Evolutionary conservation across 2,888 invertebrate species (phyloP), one percentile per base, ranked within the genome.

Genomic region (Drosophila sordidapex): DNA sequence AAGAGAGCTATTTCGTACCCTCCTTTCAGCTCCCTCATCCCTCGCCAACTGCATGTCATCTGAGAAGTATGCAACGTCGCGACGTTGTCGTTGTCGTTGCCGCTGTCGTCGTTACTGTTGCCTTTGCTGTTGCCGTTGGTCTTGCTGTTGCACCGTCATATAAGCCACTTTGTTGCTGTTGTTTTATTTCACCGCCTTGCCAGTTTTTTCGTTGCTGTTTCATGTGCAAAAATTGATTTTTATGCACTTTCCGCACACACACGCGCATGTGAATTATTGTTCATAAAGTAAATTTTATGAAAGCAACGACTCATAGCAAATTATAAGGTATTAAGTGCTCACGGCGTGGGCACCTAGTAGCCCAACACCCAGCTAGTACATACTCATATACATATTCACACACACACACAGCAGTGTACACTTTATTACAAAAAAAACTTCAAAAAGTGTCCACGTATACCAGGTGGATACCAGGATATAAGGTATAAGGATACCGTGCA

Each of bases 241-340:
- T 82, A 87, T 87, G 89, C 87, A 87, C 89, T 88, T 87, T 88
- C 78, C 73, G 74, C 54, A 81, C 60, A 70, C 61, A 74, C 79
- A 74, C 61, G 75, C 78, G 70, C 71, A 82, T 75, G 82, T 87
- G 89, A 87, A 88, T 87, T 87, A 87, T 87, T 88, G 89, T 82
- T 84, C 87, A 84, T 86, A 88, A 86, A 87, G 89, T 84, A 88
- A 82, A 82, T 87, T 87, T 87, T 86, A 87, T 88, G 89, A 87
- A 87, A 81, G 87, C 87, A 87, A 75, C 82, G 82, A 88, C 81
- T 87, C 88, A 83, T 74, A 81, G 88, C 82, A 87, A 88, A 87
- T 88, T 87, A 87, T 87, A 87, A 86, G 87, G 87, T 82, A 88
- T 86, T 88, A 86, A 88, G 86, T 87, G 85, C 83, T 81, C 71